Conservation (phyloP, 2,113 vertebrate species). For the Dendrocopos noguchii region DNA sequence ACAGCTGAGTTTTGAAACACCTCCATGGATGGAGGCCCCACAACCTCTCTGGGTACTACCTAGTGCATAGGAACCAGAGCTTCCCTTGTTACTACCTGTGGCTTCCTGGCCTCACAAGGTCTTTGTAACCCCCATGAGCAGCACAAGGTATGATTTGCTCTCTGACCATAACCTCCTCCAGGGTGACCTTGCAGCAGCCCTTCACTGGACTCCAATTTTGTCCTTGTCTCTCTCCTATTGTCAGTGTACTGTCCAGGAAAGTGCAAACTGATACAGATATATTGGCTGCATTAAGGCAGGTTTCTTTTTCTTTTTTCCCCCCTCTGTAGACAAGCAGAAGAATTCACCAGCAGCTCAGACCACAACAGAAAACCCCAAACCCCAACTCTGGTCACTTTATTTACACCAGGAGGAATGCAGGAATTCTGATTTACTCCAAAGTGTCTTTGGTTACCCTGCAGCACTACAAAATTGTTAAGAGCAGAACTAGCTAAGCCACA, state of each 20-base stretch:
- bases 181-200: not conserved
- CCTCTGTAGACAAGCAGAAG: not conserved
- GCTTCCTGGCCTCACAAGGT: not conserved
- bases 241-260: not conserved
- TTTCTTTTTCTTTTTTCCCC: not conserved
- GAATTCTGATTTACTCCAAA: not conserved
- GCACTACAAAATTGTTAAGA: constrained; percentile 3
- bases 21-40: not conserved
- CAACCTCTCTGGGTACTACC: not conserved
- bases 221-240: not conserved
- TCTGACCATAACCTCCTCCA: not conserved
- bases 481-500: not conserved
- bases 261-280: not conserved
- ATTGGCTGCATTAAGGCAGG: not conserved
- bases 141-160: fast-evolving
- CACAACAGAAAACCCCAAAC: constrained; percentile 24
- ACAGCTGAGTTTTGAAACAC: not conserved
- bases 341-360: not conserved
- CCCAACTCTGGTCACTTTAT: constrained; percentile 1
- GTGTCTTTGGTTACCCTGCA: not conserved
- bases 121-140: not conserved
- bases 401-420: not conserved
- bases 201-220: not conserved
- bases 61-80: not conserved
- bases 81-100: not conserved